Conservation (phyloP, 2,888 invertebrate species). For the Trachelus iudaicus region DNA sequence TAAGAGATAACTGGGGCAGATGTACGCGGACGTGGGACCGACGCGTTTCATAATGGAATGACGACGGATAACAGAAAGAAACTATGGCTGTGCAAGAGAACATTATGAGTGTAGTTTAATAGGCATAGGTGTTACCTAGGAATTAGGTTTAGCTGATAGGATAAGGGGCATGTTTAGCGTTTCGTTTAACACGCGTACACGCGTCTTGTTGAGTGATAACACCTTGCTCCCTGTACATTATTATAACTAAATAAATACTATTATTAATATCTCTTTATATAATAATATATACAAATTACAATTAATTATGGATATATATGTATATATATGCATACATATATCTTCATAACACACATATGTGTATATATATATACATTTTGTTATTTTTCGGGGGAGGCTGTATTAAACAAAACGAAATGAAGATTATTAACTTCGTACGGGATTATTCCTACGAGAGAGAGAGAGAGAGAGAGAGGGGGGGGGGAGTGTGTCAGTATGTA, state of each 20-base stretch:
- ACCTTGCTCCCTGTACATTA: constrained; percentile 58
- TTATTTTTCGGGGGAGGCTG: constrained; percentile 47
- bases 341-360: constrained; percentile 20
- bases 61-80: constrained; percentile 40
- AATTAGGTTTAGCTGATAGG: constrained; percentile 60
- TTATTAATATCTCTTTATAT: constrained; percentile 62
- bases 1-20: constrained; percentile 12
- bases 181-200: constrained; percentile 36
- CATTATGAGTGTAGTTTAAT: constrained; percentile 63
- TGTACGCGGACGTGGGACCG: constrained; percentile 24
- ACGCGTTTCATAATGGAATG: neutral
- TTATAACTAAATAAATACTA: constrained; percentile 55
- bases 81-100: constrained; percentile 65
- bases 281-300: constrained; percentile 57
- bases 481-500: neutral
- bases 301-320: constrained; percentile 55
- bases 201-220: constrained; percentile 42
- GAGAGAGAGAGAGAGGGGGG: constrained; percentile 30
- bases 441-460: constrained; percentile 35
- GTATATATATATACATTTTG: constrained; percentile 51
- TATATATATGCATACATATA: constrained; percentile 49
- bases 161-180: constrained; percentile 53
- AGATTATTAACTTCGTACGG: constrained; percentile 38
- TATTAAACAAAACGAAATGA: constrained; percentile 24
- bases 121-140: constrained; percentile 63